Evolutionary conservation across 2,113 vertebrate genomes (phyloP).

Genomic region (Proterorhinus semilunaris): DNA sequence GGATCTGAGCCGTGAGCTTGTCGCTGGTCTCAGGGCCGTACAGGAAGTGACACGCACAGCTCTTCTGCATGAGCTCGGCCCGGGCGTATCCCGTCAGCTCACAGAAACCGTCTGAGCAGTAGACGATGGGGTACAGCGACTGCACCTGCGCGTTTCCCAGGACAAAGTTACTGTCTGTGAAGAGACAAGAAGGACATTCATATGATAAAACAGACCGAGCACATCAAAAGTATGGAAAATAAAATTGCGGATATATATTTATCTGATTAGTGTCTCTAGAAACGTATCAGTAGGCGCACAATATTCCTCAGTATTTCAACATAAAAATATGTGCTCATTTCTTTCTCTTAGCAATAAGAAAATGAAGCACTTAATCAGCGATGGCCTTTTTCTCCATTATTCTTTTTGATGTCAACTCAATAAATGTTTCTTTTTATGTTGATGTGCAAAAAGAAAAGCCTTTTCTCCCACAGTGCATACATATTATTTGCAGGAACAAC

Average conservation of each 20-base stretch:
- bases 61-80: constrained; percentile 84
- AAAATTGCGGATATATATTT: too few species aligned
- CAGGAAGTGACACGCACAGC: constrained; percentile 82
- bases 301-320: not conserved
- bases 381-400: not conserved
- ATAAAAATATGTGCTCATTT: not conserved
- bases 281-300: too few species aligned
- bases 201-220: too few species aligned
- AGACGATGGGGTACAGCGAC: constrained; percentile 83
- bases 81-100: constrained; percentile 82
- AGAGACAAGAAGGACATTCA: constrained; percentile 4
- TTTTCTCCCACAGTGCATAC: not conserved
- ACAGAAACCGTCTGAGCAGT: constrained; percentile 85
- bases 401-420: constrained; percentile 1
- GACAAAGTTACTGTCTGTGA: constrained; percentile 83
- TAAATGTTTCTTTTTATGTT: not conserved
- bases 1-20: constrained; percentile 75
- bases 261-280: too few species aligned
- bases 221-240: too few species aligned
- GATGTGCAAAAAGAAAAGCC: not conserved
- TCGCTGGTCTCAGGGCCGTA: constrained; percentile 81
- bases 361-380: not conserved
- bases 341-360: not conserved
- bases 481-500: not conserved
- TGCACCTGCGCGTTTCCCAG: constrained; percentile 84